phyloP scores from a whole-genome alignment of 2,113 vertebrate genomes.

The Phocoena sinus region DNA sequence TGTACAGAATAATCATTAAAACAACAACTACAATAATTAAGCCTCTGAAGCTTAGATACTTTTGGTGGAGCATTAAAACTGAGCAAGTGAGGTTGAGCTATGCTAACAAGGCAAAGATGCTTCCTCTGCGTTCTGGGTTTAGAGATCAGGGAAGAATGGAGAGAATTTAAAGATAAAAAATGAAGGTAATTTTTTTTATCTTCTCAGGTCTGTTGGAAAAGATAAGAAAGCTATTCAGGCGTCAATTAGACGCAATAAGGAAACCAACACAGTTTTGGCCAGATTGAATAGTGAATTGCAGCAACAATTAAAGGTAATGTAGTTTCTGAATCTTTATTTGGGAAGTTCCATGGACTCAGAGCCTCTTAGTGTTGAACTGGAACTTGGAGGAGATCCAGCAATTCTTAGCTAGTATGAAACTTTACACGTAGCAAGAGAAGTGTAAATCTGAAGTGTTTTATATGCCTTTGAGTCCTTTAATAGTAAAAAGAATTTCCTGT shows the following conservation, averaged over 20 bases:
- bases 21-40: background rate
- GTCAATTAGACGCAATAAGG: constrained; percentile 98
- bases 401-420: background rate
- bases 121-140: background rate
- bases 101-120: background rate
- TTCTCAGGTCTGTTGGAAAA: constrained; percentile 93
- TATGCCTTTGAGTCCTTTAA: background rate
- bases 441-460: background rate
- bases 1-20: background rate
- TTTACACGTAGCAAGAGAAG: background rate
- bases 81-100: background rate
- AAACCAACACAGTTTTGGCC: constrained; percentile 98
- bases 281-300: constrained; percentile 98
- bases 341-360: background rate
- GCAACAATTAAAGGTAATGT: constrained; percentile 95
- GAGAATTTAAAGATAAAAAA: constrained; percentile 2
- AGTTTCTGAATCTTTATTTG: background rate
- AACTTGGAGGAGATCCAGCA: background rate
- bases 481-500: background rate
- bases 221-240: constrained; percentile 99
- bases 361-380: background rate
- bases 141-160: background rate
- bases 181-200: constrained; percentile 47
- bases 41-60: background rate
- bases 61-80: background rate